Evolutionary conservation across 2,888 invertebrate species (phyloP).

Genomic region (Colostygia pectinataria): DNA sequence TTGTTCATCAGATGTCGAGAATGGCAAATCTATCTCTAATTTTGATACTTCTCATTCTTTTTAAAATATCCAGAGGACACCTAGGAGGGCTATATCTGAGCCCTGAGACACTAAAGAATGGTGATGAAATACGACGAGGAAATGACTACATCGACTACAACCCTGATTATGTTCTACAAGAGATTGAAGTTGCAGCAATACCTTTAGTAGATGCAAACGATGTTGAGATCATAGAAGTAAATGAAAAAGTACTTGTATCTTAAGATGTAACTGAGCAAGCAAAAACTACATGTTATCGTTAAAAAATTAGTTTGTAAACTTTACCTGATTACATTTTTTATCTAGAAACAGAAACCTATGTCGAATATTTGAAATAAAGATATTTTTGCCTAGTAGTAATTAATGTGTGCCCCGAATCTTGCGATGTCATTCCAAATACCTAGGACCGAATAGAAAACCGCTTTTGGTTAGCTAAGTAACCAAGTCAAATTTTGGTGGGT

Average conservation of each 20-base stretch:
- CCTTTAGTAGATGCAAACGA: slow-evolving; percentile 22
- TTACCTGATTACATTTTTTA: background rate
- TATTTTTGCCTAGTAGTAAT: background rate
- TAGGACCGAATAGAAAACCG: too few species aligned
- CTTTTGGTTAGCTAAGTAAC: too few species aligned
- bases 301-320: background rate
- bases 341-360: too few species aligned
- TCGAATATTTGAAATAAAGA: background rate
- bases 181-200: slow-evolving; percentile 29
- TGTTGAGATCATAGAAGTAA: slow-evolving; percentile 22
- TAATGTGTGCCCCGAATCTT: too few species aligned
- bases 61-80: slow-evolving; percentile 39
- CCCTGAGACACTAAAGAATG: slow-evolving; percentile 60
- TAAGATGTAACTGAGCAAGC: slow-evolving; percentile 3
- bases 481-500: too few species aligned
- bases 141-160: slow-evolving; percentile 66
- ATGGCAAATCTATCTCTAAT: slow-evolving; percentile 54
- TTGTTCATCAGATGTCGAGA: slow-evolving; percentile 32
- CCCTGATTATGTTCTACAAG: slow-evolving; percentile 42
- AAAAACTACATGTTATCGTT: too few species aligned
- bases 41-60: slow-evolving; percentile 42
- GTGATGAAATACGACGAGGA: slow-evolving; percentile 45
- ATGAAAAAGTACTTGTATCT: slow-evolving; percentile 18
- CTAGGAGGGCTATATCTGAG: slow-evolving; percentile 55
- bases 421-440: too few species aligned